A percentile compares a stretch with the other conserved stretches of the same genome.
Evolutionary conservation across 2,797 vertebrate genomes (phyloP).

Genomic region (Anomalospiza imberbis): DNA sequence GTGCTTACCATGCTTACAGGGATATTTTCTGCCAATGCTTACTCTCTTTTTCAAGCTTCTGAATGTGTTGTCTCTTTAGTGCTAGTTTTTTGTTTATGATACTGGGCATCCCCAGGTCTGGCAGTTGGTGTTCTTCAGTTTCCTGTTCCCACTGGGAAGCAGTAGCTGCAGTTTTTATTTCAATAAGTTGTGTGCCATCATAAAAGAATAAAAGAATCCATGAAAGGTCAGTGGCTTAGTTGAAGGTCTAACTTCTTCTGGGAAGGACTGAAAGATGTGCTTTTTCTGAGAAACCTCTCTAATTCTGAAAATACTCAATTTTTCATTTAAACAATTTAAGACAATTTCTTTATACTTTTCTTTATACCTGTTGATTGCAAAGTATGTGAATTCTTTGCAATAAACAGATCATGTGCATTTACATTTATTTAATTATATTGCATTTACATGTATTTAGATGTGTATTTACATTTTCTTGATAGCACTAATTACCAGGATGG

Average conservation of each 20-base stretch:
- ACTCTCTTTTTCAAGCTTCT: neutral
- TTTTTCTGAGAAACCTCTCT: neutral
- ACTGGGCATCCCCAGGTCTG: neutral
- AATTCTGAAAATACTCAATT: neutral
- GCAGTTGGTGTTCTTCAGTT: neutral
- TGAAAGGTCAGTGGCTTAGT: neutral
- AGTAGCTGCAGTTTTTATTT: neutral
- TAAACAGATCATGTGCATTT: neutral
- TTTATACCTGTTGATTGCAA: neutral
- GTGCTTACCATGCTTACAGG: accelerated
- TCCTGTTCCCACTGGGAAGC: neutral
- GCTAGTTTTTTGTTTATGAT: neutral
- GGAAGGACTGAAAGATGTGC: neutral
- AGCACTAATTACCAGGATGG: neutral
- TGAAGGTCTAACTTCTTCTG: neutral
- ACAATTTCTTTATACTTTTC: neutral
- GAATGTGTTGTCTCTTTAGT: neutral
- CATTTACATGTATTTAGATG: neutral
- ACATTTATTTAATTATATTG: neutral
- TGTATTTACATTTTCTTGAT: neutral
- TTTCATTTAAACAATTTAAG: neutral
- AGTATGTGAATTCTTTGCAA: neutral
- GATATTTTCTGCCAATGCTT: neutral
- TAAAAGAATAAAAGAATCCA: neutral
- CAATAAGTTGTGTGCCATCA: neutral